phyloP scores from a whole-genome alignment of 2,888 invertebrate species.

The Oasisia sp. region DNA sequence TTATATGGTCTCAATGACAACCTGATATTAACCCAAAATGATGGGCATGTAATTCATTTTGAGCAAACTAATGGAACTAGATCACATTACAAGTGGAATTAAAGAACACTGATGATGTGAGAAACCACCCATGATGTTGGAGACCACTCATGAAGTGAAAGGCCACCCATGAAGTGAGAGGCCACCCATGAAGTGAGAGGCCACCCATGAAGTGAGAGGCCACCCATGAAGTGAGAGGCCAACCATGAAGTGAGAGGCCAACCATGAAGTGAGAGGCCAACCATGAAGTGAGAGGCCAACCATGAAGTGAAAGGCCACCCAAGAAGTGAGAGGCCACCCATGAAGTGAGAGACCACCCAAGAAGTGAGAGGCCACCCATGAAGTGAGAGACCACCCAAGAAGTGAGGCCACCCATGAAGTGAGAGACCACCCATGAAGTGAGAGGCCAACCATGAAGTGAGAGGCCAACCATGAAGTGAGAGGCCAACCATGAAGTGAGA shows the following conservation, averaged over 20 bases:
- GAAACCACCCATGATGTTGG: neutral
- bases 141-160: neutral
- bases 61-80: neutral
- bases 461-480: neutral
- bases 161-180: neutral
- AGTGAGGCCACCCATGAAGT: neutral
- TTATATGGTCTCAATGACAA: too few species aligned
- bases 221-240: neutral
- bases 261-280: neutral
- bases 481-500: neutral
- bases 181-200: neutral
- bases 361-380: neutral
- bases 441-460: neutral
- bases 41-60: neutral
- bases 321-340: neutral
- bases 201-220: neutral
- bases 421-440: neutral
- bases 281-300: neutral
- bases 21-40: too few species aligned
- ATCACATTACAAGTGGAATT: neutral
- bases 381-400: neutral
- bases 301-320: neutral
- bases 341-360: neutral
- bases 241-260: neutral
- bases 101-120: neutral